Evolutionary conservation across 1,140 invertebrate genomes (phyloP), one percentile per base, ranked within the genome.

Genomic region (Drosophila busckii): DNA sequence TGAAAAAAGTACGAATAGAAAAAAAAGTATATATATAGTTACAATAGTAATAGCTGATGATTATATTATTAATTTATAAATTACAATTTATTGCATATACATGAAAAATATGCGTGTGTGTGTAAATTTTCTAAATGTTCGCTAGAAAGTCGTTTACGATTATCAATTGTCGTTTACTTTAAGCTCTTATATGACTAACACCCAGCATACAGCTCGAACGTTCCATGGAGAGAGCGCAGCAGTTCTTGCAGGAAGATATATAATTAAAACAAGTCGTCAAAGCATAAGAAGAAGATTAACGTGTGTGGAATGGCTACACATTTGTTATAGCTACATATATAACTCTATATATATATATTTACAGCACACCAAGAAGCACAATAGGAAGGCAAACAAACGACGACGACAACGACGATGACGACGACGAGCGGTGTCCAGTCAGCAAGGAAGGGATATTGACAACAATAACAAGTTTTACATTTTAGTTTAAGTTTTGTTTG

Each of bases 101-200:
- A 60, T 32, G 26, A 9, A 22, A n/a, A 13, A 31, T 32, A 25
- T 52, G 12, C 63, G 13, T 59, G 25, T 63, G 15, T 49, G 19
- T 65, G 42, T 70, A 78, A 68, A 68, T 71, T 71, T 64, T 49
- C 71, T 78, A 78, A 63, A 70, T 49, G 40, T 46, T 69, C 25
- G 50, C 62, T 66, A 65, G 6, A 41, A 31, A 23, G 9, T 50
- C 17, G 12, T 34, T 17, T 10, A 28, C 23, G 29, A 28, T 55
- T 29, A 26, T 34, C 17, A 22, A 23, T 12, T 28, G 37, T 38
- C 38, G 28, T 20, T 59, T 37, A 61, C 40, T 60, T 53, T 65
- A 55, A 17, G 48, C 31, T 34, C 56, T 78, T 71, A 78, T 52
- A 63, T 48, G 48, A 58, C 56, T 76, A 78, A 67, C 63, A 63